Conservation (phyloP, 2,888 invertebrate species). For the Marronus borbonicus region DNA sequence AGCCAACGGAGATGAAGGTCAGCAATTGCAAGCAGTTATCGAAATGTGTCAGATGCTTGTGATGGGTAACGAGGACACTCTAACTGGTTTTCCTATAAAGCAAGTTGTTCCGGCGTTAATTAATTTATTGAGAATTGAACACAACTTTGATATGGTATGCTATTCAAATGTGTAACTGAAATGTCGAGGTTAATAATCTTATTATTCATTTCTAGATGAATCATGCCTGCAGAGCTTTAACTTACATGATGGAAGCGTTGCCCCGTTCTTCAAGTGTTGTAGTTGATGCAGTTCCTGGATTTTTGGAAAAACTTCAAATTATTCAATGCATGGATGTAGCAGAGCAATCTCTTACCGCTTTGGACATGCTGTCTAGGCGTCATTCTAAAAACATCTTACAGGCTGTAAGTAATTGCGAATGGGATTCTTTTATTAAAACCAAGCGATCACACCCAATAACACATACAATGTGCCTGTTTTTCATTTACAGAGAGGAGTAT, state of each 20-base stretch:
- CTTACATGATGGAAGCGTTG: slow-evolving; percentile 99
- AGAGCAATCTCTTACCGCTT: slow-evolving; percentile 96
- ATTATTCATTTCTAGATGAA: slow-evolving; percentile 83
- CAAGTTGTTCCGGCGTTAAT: slow-evolving; percentile 97
- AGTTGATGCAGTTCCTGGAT: slow-evolving; percentile 96
- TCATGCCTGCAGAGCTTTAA: slow-evolving; percentile 97
- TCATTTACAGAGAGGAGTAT: slow-evolving; percentile 87
- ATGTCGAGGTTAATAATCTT: neutral
- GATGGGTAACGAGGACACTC: slow-evolving; percentile 99
- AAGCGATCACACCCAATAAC: slow-evolving; percentile 11
- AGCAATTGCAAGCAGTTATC: slow-evolving; percentile 96
- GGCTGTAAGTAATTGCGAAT: slow-evolving; percentile 76
- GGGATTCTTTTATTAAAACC: no score
- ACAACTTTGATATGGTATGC: slow-evolving; percentile 96
- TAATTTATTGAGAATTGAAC: slow-evolving; percentile 93
- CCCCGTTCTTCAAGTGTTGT: slow-evolving; percentile 97
- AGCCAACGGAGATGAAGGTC: slow-evolving; percentile 94
- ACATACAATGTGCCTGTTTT: neutral
- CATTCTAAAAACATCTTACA: slow-evolving; percentile 97
- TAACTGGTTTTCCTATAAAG: slow-evolving; percentile 98
- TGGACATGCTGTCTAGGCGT: slow-evolving; percentile 96
- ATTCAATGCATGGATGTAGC: slow-evolving; percentile 99
- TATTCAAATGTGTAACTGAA: neutral
- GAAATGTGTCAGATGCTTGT: slow-evolving; percentile 99
- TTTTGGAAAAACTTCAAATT: slow-evolving; percentile 96